Percentiles rank a stretch among this genome's conserved stretches.
phyloP scores from a whole-genome alignment of 2,797 vertebrate species.

The Pampus argenteus region DNA sequence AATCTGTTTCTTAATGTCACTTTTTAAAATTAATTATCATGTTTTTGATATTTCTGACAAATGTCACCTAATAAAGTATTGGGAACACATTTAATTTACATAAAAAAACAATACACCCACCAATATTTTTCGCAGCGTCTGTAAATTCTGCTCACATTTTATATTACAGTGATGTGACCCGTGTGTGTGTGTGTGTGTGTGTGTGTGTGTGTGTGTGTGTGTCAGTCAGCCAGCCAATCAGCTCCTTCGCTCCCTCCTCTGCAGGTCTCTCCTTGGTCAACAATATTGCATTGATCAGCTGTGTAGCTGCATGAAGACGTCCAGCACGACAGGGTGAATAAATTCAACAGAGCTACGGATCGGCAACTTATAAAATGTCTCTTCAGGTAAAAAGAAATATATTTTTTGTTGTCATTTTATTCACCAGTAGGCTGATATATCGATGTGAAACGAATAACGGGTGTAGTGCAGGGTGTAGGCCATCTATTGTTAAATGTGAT shows the following conservation, averaged over 20 bases:
- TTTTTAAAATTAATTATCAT: too few species aligned
- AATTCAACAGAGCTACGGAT: neutral
- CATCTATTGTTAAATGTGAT: neutral
- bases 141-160: too few species aligned
- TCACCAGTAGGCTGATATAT: rapidly evolving
- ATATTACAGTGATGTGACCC: neutral
- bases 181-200: neutral
- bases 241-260: conserved; percentile 38
- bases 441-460: conserved; percentile 2
- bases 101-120: too few species aligned
- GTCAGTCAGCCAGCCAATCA: conserved; percentile 69
- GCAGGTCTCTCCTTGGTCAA: neutral
- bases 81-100: too few species aligned
- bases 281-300: conserved; percentile 57
- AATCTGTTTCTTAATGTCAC: too few species aligned
- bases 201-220: neutral
- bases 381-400: conserved; percentile 69
- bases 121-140: too few species aligned
- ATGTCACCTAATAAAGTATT: too few species aligned
- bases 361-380: conserved; percentile 70
- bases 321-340: neutral
- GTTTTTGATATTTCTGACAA: too few species aligned
- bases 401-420: neutral
- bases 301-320: conserved; percentile 45
- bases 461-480: neutral